Percentiles rank a stretch among this genome's conserved stretches.
Conservation (phyloP, 2,113 vertebrate genomes). For the Nerophis lumbriciformis region DNA sequence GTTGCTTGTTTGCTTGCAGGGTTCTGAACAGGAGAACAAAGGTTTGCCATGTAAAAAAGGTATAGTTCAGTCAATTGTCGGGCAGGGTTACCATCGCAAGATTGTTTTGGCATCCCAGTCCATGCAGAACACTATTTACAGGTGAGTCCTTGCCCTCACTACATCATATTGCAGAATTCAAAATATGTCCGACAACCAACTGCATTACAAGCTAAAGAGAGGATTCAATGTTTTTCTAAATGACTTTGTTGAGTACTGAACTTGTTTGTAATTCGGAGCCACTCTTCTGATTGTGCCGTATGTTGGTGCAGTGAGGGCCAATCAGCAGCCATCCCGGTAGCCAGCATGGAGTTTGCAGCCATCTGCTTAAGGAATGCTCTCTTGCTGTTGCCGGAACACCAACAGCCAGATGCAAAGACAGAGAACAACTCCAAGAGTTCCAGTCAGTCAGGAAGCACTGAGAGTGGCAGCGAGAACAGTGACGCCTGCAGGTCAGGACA, state of each 20-base stretch:
- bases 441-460: conserved; percentile 79
- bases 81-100: conserved; percentile 97
- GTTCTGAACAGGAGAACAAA: conserved; percentile 94
- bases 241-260: too few relatives aligned
- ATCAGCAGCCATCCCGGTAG: conserved; percentile 95
- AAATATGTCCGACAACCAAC: not conserved
- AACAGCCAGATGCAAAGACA: conserved; percentile 82
- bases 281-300: not conserved
- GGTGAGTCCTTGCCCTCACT: conserved; percentile 66
- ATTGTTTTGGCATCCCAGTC: conserved; percentile 95
- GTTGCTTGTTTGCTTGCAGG: conserved; percentile 64
- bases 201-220: too few relatives aligned
- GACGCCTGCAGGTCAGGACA: conserved; percentile 85
- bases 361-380: conserved; percentile 95
- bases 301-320: conserved; percentile 82
- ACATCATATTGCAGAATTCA: not conserved
- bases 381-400: conserved; percentile 83
- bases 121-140: conserved; percentile 90
- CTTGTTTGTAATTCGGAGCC: not conserved
- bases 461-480: conserved; percentile 85
- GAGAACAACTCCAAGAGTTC: conserved; percentile 84
- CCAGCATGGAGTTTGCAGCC: conserved; percentile 98
- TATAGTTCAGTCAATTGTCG: conserved; percentile 95
- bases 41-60: conserved; percentile 97
- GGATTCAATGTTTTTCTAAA: too few relatives aligned